A percentile compares a stretch with the other conserved stretches of the same genome.
These are phyloP conservation scores for Lacerta agilis DNA, from an alignment of 2,797 vertebrate genomes.

Conservation along the genomic window DNA sequence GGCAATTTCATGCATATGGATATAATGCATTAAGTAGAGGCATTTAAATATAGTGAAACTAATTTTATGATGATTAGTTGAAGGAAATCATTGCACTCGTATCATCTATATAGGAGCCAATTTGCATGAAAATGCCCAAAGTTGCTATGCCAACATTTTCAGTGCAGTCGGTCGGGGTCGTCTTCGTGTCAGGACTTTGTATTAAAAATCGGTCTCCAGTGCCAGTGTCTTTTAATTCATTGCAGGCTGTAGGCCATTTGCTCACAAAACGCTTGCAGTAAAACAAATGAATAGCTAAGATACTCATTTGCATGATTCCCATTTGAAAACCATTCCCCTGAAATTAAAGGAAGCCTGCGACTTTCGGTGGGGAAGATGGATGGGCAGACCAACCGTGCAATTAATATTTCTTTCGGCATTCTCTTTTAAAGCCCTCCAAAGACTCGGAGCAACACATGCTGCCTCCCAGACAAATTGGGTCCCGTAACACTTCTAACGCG, in stretches of 20 bases:
- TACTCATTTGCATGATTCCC: slow-evolving; percentile 90
- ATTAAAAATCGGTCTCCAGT: slow-evolving; percentile 89
- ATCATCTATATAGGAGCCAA: slow-evolving; percentile 87
- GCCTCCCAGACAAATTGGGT: slow-evolving; percentile 83
- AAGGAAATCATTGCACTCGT: slow-evolving; percentile 83
- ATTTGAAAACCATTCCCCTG: slow-evolving; percentile 85
- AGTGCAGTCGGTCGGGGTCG: slow-evolving; percentile 84
- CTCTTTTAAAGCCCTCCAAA: slow-evolving; percentile 86
- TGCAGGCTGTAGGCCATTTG: slow-evolving; percentile 87
- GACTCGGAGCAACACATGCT: slow-evolving; percentile 78
- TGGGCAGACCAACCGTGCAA: slow-evolving; percentile 83
- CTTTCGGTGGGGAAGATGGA: slow-evolving; percentile 83
- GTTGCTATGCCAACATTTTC: slow-evolving; percentile 89
- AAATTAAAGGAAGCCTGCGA: slow-evolving; percentile 83
- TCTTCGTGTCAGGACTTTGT: slow-evolving; percentile 87
- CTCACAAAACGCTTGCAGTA: slow-evolving; percentile 86
- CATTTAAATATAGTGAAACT: slow-evolving; percentile 97
- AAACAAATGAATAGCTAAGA: slow-evolving; percentile 92
- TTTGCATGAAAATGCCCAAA: slow-evolving; percentile 89
- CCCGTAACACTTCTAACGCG: slow-evolving; percentile 75
- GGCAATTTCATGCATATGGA: slow-evolving; percentile 99
- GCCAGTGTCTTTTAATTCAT: slow-evolving; percentile 87
- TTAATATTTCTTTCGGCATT: slow-evolving; percentile 83
- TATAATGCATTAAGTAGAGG: slow-evolving; percentile 96
- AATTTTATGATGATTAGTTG: slow-evolving; percentile 99